Evolutionary conservation across 2,113 vertebrate genomes (phyloP).

Genomic region (Mormoops blainvillei): DNA sequence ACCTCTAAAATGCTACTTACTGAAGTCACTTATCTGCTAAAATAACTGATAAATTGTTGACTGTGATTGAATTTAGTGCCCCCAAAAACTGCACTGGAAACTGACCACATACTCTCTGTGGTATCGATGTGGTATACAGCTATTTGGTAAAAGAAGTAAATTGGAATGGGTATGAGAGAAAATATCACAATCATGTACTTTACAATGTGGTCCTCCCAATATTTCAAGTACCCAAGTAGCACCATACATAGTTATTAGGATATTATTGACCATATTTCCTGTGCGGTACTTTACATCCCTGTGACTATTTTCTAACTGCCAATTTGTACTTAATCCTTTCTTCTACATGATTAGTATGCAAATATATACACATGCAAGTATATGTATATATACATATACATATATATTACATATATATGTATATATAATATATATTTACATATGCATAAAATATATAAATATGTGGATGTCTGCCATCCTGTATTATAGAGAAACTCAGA

Average conservation of each 20-base stretch:
- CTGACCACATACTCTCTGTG: neutral
- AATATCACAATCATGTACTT: neutral
- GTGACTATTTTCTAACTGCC: neutral
- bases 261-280: neutral
- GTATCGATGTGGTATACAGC: neutral
- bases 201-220: neutral
- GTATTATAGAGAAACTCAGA: neutral
- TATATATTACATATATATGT: neutral
- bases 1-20: neutral
- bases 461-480: neutral
- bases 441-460: neutral
- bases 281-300: neutral
- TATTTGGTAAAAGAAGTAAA: neutral
- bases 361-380: neutral
- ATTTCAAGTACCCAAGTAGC: neutral
- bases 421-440: neutral
- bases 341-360: neutral
- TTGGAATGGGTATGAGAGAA: neutral
- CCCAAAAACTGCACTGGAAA: neutral
- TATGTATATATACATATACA: neutral
- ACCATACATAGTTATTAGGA: neutral
- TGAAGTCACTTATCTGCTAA: neutral
- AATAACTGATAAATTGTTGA: neutral
- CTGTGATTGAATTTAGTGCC: neutral
- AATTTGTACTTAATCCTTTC: neutral